phyloP scores from a whole-genome alignment of 2,797 vertebrate species.

The Brachyrhaphis roseni region DNA sequence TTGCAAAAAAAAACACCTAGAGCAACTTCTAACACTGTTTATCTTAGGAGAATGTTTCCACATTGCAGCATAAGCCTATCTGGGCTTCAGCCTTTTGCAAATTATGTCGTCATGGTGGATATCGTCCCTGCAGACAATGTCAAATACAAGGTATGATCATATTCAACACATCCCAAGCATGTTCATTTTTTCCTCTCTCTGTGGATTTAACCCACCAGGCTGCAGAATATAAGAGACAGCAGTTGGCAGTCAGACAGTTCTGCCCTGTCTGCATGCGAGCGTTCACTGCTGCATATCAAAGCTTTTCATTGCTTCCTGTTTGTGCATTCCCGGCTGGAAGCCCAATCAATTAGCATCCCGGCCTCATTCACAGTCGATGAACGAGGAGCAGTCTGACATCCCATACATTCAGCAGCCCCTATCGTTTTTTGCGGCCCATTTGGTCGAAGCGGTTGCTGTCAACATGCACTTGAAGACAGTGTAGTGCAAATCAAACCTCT shows the following conservation, averaged over 20 bases:
- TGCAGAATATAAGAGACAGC: conserved; percentile 26
- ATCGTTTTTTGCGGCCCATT: conserved; percentile 55
- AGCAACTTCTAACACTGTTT: conserved; percentile 1
- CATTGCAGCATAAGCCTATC: conserved; percentile 85
- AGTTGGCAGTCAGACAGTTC: conserved; percentile 58
- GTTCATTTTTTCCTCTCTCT: background rate
- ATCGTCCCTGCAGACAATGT: conserved; percentile 84
- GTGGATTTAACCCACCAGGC: conserved; percentile 9
- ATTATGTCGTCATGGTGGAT: conserved; percentile 86
- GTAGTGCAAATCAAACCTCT: conserved; percentile 8
- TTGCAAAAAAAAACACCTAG: background rate
- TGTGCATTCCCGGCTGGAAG: conserved; percentile 74
- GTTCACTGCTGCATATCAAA: conserved; percentile 76
- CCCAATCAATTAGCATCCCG: conserved; percentile 77
- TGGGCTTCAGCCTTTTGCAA: conserved; percentile 83
- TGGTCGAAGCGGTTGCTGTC: conserved; percentile 48
- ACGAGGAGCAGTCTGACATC: conserved; percentile 53
- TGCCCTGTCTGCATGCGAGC: conserved; percentile 37
- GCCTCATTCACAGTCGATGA: conserved; percentile 58
- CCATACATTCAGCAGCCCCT: conserved; percentile 49
- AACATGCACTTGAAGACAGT: conserved; percentile 45
- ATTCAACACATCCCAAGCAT: background rate
- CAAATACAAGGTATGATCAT: conserved; percentile 85
- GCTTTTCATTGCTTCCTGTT: conserved; percentile 79
- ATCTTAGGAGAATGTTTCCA: conserved; percentile 87